Conservation (phyloP, 1,140 invertebrate species). For the Zaprionus ornatus region DNA sequence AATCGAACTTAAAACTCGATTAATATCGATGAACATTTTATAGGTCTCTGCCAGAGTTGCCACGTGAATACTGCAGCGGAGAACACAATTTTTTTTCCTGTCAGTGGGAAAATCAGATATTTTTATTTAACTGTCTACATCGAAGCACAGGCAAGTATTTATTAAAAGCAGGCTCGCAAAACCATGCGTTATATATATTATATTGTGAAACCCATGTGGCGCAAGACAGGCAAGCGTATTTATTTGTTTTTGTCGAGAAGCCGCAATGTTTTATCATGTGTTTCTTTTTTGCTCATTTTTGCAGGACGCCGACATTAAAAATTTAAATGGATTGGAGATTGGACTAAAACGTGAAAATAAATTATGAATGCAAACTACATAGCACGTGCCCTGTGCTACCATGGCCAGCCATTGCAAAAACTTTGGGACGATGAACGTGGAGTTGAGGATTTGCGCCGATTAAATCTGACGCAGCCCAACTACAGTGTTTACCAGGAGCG, state of each 20-base stretch:
- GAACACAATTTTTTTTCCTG: conserved; percentile 38
- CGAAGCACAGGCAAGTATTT: conserved; percentile 30
- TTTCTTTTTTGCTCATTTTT: background rate
- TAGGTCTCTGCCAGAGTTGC: conserved; percentile 17
- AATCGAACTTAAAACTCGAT: background rate
- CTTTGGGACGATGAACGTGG: conserved; percentile 92
- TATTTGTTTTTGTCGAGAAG: background rate
- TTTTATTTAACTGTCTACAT: conserved; percentile 19
- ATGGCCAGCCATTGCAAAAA: conserved; percentile 93
- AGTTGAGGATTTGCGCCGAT: conserved; percentile 88
- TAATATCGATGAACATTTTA: conserved; percentile 22
- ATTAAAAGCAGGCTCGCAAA: conserved; percentile 3
- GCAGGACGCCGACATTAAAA: conserved; percentile 21
- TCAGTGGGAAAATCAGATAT: conserved; percentile 14
- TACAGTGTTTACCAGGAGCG: conserved; percentile 91
- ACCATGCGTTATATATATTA: background rate
- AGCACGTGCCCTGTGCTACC: conserved; percentile 90
- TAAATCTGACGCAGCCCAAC: conserved; percentile 88
- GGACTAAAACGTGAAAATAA: background rate
- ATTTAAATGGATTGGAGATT: conserved; percentile 17
- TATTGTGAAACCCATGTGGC: background rate
- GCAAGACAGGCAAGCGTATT: background rate
- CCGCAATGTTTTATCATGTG: conserved; percentile 15
- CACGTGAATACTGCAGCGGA: conserved; percentile 7
- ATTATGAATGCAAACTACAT: conserved; percentile 84